Base-by-base conservation (phyloP, 2,113 vertebrate species). In the Xyrauchen texanus region DNA sequence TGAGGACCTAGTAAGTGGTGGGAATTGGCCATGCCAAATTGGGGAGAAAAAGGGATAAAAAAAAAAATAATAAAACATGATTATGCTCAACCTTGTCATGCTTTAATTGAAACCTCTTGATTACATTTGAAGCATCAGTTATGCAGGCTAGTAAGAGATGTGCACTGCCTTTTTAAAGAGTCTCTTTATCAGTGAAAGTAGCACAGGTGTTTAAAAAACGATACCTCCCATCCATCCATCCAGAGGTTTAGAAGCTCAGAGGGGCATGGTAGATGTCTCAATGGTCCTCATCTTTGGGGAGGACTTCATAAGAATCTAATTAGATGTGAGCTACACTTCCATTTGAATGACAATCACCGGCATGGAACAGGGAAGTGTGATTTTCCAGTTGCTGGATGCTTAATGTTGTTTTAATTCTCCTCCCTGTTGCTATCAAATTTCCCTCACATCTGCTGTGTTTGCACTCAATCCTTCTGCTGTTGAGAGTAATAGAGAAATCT, bases 371-470 rank as follows among this genome's bases (percentile, higher is more conserved):
- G 52, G 61, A 77, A 1, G 45, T 60, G 82, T 76, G 79, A 89
- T 88, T 88, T 90, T 86, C 85, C 84, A 85, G 65, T 83, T 65
- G 76, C 51, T 85, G 68, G 47, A 72, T 85, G 57, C 82, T 73
- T 77, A 80, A 61, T 72, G 13, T 83, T 81, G 52, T 81, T 86
- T 87, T 89, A 86, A 88, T 87, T 86, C 82, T 86, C 83, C 81
- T 83, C 82, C 82, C 87, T 70, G 86, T 86, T 82, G 86, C 83
- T 82, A 81, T 81, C 66, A 80, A 79, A 85, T 82, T 84, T 89
- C 81, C 73, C 61, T 70, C 85, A 86, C 87, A 86, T 85, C 86
- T 88, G 86, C 80, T 82, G 76, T 76, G 83, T 84, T 75, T 83
- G 77, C 82, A 86, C 72, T 79, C 82, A 63, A 81, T 80, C 77